A percentile compares a stretch with the other conserved stretches of the same genome.
phyloP scores from a whole-genome alignment of 2,797 vertebrate species.

The Borostomias antarcticus region DNA sequence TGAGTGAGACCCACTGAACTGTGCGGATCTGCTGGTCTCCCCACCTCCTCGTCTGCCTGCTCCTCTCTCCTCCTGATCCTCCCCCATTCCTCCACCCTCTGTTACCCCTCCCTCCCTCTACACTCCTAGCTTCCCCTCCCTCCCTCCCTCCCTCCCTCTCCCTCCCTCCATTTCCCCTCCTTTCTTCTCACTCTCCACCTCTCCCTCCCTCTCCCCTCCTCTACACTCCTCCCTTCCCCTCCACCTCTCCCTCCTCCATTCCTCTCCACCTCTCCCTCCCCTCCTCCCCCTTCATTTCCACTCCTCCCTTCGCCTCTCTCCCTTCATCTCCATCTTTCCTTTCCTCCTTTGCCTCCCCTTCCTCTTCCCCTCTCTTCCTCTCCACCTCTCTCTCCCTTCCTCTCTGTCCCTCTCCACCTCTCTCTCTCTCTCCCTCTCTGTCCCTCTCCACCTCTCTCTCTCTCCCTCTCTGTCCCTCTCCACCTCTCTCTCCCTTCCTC shows the following conservation, averaged over 20 bases:
- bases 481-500: not conserved
- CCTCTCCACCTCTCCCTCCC: not conserved
- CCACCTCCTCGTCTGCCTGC: not conserved
- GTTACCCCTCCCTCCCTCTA: too few relatives aligned
- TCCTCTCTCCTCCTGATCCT: not conserved
- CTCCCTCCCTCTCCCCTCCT: constrained; percentile 31
- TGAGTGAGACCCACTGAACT: constrained; percentile 43
- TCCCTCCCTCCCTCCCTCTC: too few relatives aligned
- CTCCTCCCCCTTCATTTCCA: not conserved
- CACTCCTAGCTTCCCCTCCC: too few relatives aligned
- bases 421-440: not conserved
- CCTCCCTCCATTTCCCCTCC: constrained; percentile 17
- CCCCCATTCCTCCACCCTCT: not conserved
- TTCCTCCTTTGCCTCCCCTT: not conserved
- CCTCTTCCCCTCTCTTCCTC: not conserved
- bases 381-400: constrained; percentile 16
- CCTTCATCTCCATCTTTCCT: not conserved
- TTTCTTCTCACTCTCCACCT: too few relatives aligned
- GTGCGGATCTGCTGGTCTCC: constrained; percentile 31
- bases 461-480: not conserved
- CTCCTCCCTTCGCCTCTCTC: not conserved
- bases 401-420: constrained; percentile 17
- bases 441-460: not conserved
- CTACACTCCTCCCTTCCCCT: not conserved
- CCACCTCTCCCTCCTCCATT: too few relatives aligned